Percentiles rank a stretch among this genome's conserved stretches.
These are phyloP conservation scores for Bombus pyrosoma DNA, from an alignment of 1,140 invertebrate genomes.

Conservation along the genomic window DNA sequence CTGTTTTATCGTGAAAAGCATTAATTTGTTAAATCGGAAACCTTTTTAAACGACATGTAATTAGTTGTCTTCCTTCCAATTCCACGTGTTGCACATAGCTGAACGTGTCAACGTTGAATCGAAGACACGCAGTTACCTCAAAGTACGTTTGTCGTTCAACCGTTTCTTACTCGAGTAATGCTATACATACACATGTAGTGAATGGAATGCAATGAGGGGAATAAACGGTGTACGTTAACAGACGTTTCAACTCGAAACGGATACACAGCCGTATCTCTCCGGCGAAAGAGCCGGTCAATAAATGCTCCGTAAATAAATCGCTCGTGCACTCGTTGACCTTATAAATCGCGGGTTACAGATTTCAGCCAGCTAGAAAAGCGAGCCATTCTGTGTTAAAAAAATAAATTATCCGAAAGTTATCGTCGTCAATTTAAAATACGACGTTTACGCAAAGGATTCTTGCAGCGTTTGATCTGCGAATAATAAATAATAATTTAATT, in stretches of 20 bases:
- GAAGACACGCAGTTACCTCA: fast-evolving
- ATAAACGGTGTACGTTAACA: conserved; percentile 11
- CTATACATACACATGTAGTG: background rate
- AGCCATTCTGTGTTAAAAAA: background rate
- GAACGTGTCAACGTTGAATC: background rate
- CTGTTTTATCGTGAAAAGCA: background rate
- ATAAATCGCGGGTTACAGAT: background rate
- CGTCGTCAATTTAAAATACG: too few species aligned
- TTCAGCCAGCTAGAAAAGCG: conserved; percentile 1
- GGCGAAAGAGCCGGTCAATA: conserved; percentile 51
- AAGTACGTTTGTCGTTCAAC: background rate
- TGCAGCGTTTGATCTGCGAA: background rate
- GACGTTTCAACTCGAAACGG: conserved; percentile 4
- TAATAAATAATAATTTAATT: background rate
- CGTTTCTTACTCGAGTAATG: background rate
- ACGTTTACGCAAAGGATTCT: background rate
- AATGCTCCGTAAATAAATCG: conserved; percentile 55
- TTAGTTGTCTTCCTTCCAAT: too few species aligned
- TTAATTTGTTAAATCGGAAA: background rate
- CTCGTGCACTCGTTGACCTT: background rate
- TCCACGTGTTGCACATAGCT: background rate
- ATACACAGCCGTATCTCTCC: conserved; percentile 2
- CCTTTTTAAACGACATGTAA: too few species aligned
- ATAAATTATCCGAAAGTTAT: background rate
- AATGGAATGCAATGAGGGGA: conserved; percentile 1